These are phyloP conservation scores for Drosophila acutilabella DNA, from an alignment of 2,888 invertebrate genomes.

Conservation along the genomic window DNA sequence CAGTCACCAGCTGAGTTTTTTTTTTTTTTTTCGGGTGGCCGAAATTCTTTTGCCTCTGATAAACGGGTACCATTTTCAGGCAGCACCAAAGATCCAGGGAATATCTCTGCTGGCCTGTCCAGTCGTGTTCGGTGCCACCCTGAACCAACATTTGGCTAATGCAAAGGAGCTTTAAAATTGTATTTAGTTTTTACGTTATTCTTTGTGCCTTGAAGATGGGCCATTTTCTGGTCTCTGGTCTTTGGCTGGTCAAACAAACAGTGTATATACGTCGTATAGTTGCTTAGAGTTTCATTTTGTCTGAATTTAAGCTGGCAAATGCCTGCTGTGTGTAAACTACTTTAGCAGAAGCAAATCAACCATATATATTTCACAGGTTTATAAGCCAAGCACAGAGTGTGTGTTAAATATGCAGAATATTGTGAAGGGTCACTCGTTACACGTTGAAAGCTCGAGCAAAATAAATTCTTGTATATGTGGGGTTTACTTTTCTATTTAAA, in stretches of 20 bases:
- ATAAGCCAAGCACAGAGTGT: not conserved
- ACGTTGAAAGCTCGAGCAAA: not conserved
- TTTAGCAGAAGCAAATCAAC: slow-evolving; percentile 42
- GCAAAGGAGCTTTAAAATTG: slow-evolving; percentile 71
- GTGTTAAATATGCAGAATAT: not conserved
- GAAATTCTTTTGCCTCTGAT: slow-evolving; percentile 5
- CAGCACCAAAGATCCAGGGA: not conserved
- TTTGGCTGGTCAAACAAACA: slow-evolving; percentile 7
- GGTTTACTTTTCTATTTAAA: too few relatives aligned
- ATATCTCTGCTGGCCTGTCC: not conserved
- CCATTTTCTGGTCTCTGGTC: slow-evolving; percentile 9
- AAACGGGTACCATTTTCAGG: slow-evolving; percentile 17
- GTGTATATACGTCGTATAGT: slow-evolving; percentile 1
- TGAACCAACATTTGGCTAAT: slow-evolving; percentile 57
- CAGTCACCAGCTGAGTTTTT: slow-evolving; percentile 52
- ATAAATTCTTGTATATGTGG: too few relatives aligned
- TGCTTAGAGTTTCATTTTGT: slow-evolving; percentile 35
- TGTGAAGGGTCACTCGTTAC: not conserved
- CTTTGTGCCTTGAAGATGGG: slow-evolving; percentile 19
- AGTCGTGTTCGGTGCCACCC: not conserved
- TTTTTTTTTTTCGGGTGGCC: slow-evolving; percentile 12
- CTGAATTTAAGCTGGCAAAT: slow-evolving; percentile 34
- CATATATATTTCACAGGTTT: slow-evolving; percentile 15
- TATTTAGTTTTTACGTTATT: slow-evolving; percentile 51
- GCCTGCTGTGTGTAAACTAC: slow-evolving; percentile 26